Conservation (phyloP, 2,113 vertebrate genomes). For the Herpetotheres cachinnans region DNA sequence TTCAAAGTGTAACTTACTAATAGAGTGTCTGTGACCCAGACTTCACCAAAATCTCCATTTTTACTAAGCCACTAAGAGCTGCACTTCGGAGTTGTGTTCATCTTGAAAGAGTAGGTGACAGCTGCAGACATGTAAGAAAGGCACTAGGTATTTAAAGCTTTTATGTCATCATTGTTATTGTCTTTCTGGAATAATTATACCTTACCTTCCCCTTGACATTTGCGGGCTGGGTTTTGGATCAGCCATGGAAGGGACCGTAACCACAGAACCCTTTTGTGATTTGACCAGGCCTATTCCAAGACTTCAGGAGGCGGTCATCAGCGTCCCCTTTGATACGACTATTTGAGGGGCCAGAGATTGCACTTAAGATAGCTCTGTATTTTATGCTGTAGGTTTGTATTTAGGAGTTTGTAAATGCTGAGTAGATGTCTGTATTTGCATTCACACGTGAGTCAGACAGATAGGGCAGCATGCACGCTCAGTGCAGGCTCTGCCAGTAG, state of each 20-base stretch:
- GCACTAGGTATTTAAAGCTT: not conserved
- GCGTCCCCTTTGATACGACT: accelerated
- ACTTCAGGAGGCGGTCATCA: not conserved
- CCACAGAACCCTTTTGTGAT: not conserved
- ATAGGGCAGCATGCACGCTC: not conserved
- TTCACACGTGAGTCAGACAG: not conserved
- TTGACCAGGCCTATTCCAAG: slow-evolving; percentile 2
- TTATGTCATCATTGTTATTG: not conserved
- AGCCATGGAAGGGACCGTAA: not conserved
- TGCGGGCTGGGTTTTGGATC: not conserved
- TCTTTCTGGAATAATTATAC: slow-evolving; percentile 7
- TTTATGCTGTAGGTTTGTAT: not conserved
- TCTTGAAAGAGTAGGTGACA: not conserved
- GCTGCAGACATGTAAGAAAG: not conserved
- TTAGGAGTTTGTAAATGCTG: not conserved
- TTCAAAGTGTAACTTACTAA: not conserved
- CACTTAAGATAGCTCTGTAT: not conserved
- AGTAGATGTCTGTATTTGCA: not conserved
- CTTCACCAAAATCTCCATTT: not conserved
- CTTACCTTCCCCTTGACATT: not conserved
- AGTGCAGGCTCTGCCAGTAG: not conserved
- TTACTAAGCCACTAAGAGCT: not conserved
- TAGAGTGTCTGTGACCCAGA: not conserved
- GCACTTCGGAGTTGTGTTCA: not conserved
- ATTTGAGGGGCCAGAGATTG: not conserved